phyloP scores from a whole-genome alignment of 92 coral and sea anemone genomes.

The Bergia sp. region DNA sequence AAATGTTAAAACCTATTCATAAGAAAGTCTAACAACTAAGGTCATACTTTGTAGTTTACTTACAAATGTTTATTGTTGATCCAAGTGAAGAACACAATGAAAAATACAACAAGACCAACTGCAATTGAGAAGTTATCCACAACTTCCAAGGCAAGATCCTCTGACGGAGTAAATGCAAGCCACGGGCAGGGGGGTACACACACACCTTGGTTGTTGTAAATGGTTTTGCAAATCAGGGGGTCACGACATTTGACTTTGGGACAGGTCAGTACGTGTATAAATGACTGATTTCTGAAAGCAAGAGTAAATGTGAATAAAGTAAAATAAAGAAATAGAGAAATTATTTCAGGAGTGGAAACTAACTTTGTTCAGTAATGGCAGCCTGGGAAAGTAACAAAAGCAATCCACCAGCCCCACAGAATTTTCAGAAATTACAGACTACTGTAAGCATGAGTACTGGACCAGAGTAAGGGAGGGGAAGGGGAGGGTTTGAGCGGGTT shows the following conservation, averaged over 20 bases:
- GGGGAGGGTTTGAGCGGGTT: no score
- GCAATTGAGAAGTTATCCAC: constrained; percentile 73
- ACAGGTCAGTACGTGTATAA: not conserved
- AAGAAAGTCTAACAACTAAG: not conserved
- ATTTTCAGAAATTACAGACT: no score
- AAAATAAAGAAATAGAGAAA: no score
- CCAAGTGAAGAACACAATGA: constrained; percentile 79
- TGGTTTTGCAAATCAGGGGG: not conserved
- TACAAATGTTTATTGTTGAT: constrained; percentile 77
- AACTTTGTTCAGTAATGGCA: no score
- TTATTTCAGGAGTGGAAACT: no score
- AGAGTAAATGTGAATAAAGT: not conserved
- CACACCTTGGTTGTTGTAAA: not conserved
- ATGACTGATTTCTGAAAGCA: constrained; percentile 1
- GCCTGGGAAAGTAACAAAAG: no score
- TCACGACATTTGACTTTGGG: not conserved
- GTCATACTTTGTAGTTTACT: constrained; percentile 39
- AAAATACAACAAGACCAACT: constrained; percentile 66
- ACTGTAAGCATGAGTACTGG: no score
- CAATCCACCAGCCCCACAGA: no score
- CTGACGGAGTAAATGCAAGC: constrained; percentile 48
- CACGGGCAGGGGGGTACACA: constrained; percentile 66
- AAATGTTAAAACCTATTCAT: not conserved
- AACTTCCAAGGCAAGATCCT: constrained; percentile 54
- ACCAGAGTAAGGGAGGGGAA: no score